A percentile compares a stretch with the other conserved stretches of the same genome.
These are phyloP conservation scores for Altica lythri DNA, from an alignment of 2,888 invertebrate species.

Conservation along the genomic window DNA sequence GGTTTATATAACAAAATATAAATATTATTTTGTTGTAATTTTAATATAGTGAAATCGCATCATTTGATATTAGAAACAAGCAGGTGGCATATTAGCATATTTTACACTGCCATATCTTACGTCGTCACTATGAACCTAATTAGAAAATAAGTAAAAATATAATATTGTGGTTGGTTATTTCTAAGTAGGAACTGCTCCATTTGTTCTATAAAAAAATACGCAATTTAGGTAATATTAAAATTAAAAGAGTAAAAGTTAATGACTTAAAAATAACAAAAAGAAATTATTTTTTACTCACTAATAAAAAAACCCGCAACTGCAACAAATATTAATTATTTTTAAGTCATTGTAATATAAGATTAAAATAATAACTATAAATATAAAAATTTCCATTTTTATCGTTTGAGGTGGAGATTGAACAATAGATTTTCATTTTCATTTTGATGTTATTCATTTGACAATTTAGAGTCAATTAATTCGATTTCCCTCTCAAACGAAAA, in stretches of 20 bases:
- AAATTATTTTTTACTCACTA: constrained; percentile 40
- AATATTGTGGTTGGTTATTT: constrained; percentile 23
- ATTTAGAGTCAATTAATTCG: constrained; percentile 29
- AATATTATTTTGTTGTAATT: no score
- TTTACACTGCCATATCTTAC: constrained; percentile 7
- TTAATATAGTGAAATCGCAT: not conserved
- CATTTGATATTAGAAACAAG: no score
- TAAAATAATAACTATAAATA: constrained; percentile 32
- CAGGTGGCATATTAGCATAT: no score
- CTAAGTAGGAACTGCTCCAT: constrained; percentile 34
- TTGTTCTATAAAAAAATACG: constrained; percentile 25
- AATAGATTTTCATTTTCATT: constrained; percentile 28
- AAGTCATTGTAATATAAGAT: constrained; percentile 37
- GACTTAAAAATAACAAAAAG: constrained; percentile 41
- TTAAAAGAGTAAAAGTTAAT: constrained; percentile 28
- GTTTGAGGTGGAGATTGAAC: constrained; percentile 33
- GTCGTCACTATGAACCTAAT: not conserved
- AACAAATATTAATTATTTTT: constrained; percentile 36
- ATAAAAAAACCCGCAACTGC: constrained; percentile 10
- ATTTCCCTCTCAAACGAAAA: constrained; percentile 38
- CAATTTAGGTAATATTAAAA: constrained; percentile 30
- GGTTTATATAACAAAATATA: no score
- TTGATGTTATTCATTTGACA: constrained; percentile 31
- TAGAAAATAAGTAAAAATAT: not conserved
- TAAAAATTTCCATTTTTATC: constrained; percentile 32